Conservation (phyloP, 2,113 vertebrate species). For the Cranoglanis bouderius region DNA sequence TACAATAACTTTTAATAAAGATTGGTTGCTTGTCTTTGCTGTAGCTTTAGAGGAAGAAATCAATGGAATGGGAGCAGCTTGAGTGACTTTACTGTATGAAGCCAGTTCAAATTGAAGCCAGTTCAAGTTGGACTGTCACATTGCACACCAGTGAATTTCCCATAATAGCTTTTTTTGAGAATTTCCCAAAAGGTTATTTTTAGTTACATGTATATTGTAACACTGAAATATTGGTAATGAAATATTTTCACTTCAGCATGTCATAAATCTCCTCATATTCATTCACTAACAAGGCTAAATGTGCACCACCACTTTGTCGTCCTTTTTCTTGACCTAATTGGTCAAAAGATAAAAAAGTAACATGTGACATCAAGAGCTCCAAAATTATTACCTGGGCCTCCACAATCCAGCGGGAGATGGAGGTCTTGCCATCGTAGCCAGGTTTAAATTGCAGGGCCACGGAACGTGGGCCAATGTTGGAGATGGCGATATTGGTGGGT, state of each 20-base stretch:
- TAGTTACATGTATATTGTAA: not conserved
- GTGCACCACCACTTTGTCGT: not conserved
- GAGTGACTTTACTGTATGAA: not conserved
- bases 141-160: not conserved
- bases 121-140: not conserved
- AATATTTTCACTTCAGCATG: not conserved
- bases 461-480: constrained; percentile 91
- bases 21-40: not conserved
- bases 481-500: constrained; percentile 93
- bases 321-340: not conserved
- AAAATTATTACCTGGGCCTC: constrained; percentile 85
- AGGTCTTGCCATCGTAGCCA: constrained; percentile 95
- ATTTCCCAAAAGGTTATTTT: not conserved
- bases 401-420: constrained; percentile 94
- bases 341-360: not conserved
- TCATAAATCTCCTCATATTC: not conserved
- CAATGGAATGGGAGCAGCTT: not conserved
- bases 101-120: not conserved
- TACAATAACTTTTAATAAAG: not conserved
- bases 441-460: constrained; percentile 93
- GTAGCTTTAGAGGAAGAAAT: not conserved
- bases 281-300: not conserved
- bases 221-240: too few species aligned
- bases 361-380: not conserved
- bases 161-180: not conserved